These are phyloP conservation scores for Nomada flava DNA, from an alignment of 2,888 invertebrate genomes.

Conservation along the genomic window DNA sequence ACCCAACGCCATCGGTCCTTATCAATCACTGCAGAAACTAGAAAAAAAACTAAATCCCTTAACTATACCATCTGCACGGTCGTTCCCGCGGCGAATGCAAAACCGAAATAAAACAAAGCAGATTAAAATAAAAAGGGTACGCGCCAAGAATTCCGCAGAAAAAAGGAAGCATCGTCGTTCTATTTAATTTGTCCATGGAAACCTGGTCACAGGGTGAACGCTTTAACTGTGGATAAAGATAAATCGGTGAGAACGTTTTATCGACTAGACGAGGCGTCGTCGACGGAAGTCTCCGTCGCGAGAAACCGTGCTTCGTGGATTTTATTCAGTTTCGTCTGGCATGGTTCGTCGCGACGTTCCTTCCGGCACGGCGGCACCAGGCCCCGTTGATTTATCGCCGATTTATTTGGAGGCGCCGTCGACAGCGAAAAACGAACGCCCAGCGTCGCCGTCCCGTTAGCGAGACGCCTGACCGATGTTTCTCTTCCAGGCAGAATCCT, in stretches of 20 bases:
- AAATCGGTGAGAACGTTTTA: slow-evolving; percentile 52
- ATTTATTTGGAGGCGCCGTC: slow-evolving; percentile 39
- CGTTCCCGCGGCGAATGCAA: too few relatives aligned
- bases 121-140: background rate
- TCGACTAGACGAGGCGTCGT: slow-evolving; percentile 53
- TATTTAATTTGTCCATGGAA: slow-evolving; percentile 29
- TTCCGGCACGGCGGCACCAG: slow-evolving; percentile 24
- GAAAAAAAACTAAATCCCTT: too few relatives aligned
- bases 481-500: slow-evolving; percentile 14
- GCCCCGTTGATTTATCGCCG: slow-evolving; percentile 52
- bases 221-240: slow-evolving; percentile 48
- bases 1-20: too few relatives aligned
- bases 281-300: slow-evolving; percentile 39
- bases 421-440: slow-evolving; percentile 28
- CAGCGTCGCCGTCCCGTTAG: slow-evolving; percentile 20
- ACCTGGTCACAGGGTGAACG: slow-evolving; percentile 19
- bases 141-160: background rate
- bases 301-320: slow-evolving; percentile 22
- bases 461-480: slow-evolving; percentile 14
- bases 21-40: too few relatives aligned
- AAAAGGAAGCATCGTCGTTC: slow-evolving; percentile 8
- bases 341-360: slow-evolving; percentile 42
- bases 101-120: background rate
- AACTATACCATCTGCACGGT: background rate
- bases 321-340: slow-evolving; percentile 55